A percentile compares a stretch with the other conserved stretches of the same genome.
Evolutionary conservation across 2,797 vertebrate species (phyloP).

Genomic region (Catharus ustulatus): DNA sequence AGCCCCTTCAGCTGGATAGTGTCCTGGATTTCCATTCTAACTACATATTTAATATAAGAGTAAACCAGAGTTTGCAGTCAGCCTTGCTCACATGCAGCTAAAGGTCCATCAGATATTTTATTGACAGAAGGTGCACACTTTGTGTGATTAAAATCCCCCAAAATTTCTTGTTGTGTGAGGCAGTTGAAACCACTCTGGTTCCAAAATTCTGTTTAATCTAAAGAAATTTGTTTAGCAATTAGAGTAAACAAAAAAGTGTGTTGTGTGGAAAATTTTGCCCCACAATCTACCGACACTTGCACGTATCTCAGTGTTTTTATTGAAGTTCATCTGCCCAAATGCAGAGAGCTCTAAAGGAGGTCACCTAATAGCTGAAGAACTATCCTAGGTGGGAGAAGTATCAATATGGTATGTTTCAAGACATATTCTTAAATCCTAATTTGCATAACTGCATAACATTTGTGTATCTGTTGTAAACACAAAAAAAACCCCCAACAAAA

Average conservation of each 20-base stretch:
- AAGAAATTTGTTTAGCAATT: not conserved
- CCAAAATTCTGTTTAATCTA: not conserved
- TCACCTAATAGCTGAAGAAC: not conserved
- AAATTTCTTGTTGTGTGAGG: not conserved
- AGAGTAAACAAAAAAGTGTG: not conserved
- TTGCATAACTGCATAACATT: not conserved
- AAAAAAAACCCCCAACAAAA: not conserved
- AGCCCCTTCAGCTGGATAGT: not conserved
- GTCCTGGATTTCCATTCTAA: not conserved
- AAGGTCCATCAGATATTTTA: not conserved
- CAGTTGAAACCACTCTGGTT: not conserved
- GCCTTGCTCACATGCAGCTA: not conserved
- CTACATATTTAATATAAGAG: not conserved
- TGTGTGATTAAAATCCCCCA: not conserved
- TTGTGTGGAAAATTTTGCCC: not conserved
- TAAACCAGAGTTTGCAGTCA: not conserved
- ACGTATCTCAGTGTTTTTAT: not conserved
- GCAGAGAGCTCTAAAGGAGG: not conserved
- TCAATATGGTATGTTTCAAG: not conserved
- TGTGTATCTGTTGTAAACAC: not conserved
- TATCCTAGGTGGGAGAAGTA: not conserved
- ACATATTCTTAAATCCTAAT: not conserved
- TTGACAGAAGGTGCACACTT: not conserved
- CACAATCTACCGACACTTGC: not conserved
- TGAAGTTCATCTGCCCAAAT: not conserved